Evolutionary conservation across 2,888 invertebrate species (phyloP).

Genomic region (Holacanthella duospinosa): DNA sequence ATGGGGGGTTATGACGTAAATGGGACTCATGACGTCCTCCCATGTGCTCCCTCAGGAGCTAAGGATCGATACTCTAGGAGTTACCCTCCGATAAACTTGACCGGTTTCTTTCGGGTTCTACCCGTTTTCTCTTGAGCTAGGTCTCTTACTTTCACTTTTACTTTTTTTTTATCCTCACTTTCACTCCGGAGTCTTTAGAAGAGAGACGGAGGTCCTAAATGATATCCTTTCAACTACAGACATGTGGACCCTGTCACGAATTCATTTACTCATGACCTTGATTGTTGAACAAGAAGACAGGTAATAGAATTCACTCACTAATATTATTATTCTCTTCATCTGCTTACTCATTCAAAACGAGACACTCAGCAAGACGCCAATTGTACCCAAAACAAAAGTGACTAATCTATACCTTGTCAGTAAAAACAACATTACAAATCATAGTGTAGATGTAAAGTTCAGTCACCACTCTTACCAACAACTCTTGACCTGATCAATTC

Average conservation of each 20-base stretch:
- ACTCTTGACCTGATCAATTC: too few species aligned
- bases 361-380: not conserved
- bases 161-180: not conserved
- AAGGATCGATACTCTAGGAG: not conserved
- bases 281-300: too few species aligned
- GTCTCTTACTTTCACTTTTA: not conserved
- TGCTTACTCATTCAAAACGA: not conserved
- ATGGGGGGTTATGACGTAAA: slow-evolving; percentile 38
- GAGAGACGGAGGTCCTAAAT: not conserved
- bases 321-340: not conserved
- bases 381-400: not conserved
- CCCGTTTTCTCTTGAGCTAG: not conserved
- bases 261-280: too few species aligned
- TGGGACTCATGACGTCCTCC: slow-evolving; percentile 6
- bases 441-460: too few species aligned
- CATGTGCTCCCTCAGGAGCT: slow-evolving; percentile 4
- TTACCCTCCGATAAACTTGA: not conserved
- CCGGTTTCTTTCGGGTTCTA: not conserved
- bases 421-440: too few species aligned
- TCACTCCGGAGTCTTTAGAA: not conserved
- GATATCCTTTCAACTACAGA: not conserved
- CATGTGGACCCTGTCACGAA: too few species aligned
- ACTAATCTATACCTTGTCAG: too few species aligned
- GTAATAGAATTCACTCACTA: not conserved
- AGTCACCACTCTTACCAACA: too few species aligned